Percentiles rank a stretch among this genome's conserved stretches.
Conservation (phyloP, 2,797 vertebrate genomes). For the Takifugu rubripes region DNA sequence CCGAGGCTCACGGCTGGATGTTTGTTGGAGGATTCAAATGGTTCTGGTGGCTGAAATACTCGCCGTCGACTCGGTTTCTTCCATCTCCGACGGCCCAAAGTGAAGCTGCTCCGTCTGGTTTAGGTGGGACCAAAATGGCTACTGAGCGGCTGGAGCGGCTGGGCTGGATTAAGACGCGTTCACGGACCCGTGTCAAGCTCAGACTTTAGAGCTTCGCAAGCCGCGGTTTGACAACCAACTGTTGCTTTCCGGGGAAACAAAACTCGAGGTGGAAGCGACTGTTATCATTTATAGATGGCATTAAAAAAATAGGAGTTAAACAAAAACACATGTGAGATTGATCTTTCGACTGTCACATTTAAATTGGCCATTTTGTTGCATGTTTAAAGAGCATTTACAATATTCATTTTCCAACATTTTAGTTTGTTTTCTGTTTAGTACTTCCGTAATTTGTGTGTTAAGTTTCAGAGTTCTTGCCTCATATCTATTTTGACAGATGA, state of each 20-base stretch:
- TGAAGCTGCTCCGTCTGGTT: constrained; percentile 61
- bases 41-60: constrained; percentile 28
- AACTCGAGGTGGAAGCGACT: no score
- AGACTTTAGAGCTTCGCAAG: constrained; percentile 6
- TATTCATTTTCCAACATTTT: no score
- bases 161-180: constrained; percentile 77
- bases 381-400: no score
- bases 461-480: no score
- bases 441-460: no score
- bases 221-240: background rate
- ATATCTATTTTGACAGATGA: no score
- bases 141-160: constrained; percentile 77
- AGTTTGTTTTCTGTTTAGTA: no score
- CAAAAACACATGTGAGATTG: no score
- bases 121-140: constrained; percentile 94
- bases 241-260: background rate
- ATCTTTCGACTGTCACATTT: no score
- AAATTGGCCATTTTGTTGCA: no score
- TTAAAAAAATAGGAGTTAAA: no score
- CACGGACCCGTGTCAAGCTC: constrained; percentile 40
- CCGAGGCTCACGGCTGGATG: constrained; percentile 5
- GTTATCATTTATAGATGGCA: no score
- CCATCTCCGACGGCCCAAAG: constrained; percentile 69
- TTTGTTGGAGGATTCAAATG: constrained; percentile 11
- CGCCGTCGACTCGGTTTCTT: constrained; percentile 62